Percentiles rank a stretch among this genome's conserved stretches.
These are phyloP conservation scores for Poeciliopsis paucimaculata DNA, from an alignment of 2,797 vertebrate species.

Conservation along the genomic window DNA sequence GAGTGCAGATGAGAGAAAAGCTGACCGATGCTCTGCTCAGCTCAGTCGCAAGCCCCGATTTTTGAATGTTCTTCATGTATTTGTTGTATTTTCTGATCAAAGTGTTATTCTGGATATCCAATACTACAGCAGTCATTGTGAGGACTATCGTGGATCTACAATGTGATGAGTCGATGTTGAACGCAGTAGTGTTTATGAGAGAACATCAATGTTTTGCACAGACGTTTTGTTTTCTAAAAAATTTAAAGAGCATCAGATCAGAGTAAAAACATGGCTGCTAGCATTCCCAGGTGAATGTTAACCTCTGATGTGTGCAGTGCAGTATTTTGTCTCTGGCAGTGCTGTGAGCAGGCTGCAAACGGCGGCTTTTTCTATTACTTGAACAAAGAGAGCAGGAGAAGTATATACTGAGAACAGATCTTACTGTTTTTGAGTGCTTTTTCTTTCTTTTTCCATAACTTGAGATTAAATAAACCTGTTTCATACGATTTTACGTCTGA, in stretches of 20 bases:
- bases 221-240: conserved; percentile 73
- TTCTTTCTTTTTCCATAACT: conserved; percentile 62
- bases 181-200: conserved; percentile 5
- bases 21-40: conserved; percentile 24
- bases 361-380: conserved; percentile 71
- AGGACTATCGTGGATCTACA: conserved; percentile 28
- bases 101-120: conserved; percentile 55
- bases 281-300: conserved; percentile 66
- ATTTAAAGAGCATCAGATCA: conserved; percentile 28
- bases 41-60: conserved; percentile 35
- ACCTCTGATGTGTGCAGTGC: conserved; percentile 64
- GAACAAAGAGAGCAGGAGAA: conserved; percentile 42
- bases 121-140: conserved; percentile 22
- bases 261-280: conserved; percentile 42
- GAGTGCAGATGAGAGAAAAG: conserved; percentile 35
- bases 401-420: conserved; percentile 23
- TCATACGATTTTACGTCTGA: conserved; percentile 53
- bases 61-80: conserved; percentile 66
- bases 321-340: conserved; percentile 59
- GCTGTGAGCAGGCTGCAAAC: conserved; percentile 59
- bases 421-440: conserved; percentile 55
- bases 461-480: conserved; percentile 71
- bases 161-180: conserved; percentile 20
- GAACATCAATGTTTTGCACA: conserved; percentile 44
- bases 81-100: conserved; percentile 48